A percentile compares a stretch with the other conserved stretches of the same genome.
Conservation (phyloP, 2,113 vertebrate genomes). For the Thymallus thymallus region DNA sequence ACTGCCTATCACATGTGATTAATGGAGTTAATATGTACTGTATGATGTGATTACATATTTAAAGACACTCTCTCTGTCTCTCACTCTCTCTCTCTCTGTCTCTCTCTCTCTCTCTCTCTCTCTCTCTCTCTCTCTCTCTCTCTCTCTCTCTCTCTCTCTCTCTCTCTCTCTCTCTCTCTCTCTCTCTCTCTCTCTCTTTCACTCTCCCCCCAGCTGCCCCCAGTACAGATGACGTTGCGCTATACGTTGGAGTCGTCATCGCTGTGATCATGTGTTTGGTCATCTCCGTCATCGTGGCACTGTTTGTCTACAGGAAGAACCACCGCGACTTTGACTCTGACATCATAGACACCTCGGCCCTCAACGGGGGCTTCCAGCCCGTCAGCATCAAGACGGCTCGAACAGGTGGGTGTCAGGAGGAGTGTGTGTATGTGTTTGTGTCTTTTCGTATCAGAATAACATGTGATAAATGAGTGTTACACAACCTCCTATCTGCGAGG, state of each 20-base stretch:
- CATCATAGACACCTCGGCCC: constrained; percentile 83
- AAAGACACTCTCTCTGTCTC: not conserved
- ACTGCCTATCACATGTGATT: constrained; percentile 19
- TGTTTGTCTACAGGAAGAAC: constrained; percentile 87
- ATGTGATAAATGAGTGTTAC: not conserved
- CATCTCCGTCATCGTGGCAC: constrained; percentile 78
- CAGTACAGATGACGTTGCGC: constrained; percentile 82
- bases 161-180: constrained; percentile 3
- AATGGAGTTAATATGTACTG: constrained; percentile 27
- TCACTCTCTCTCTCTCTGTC: no score
- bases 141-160: no score
- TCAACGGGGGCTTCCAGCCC: constrained; percentile 86
- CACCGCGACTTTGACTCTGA: constrained; percentile 86
- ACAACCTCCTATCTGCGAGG: not conserved
- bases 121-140: not conserved
- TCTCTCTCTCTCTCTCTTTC: constrained; percentile 3
- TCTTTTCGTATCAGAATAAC: not conserved
- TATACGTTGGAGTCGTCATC: constrained; percentile 84
- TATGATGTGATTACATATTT: constrained; percentile 19
- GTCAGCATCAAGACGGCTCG: constrained; percentile 88
- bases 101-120: constrained; percentile 16
- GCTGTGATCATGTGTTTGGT: constrained; percentile 85
- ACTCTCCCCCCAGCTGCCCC: constrained; percentile 74
- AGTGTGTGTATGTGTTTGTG: not conserved
- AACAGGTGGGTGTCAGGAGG: constrained; percentile 70